A percentile compares a stretch with the other conserved stretches of the same genome.
Evolutionary conservation across 1,140 invertebrate species (phyloP).

Genomic region (Drosophila funebris): DNA sequence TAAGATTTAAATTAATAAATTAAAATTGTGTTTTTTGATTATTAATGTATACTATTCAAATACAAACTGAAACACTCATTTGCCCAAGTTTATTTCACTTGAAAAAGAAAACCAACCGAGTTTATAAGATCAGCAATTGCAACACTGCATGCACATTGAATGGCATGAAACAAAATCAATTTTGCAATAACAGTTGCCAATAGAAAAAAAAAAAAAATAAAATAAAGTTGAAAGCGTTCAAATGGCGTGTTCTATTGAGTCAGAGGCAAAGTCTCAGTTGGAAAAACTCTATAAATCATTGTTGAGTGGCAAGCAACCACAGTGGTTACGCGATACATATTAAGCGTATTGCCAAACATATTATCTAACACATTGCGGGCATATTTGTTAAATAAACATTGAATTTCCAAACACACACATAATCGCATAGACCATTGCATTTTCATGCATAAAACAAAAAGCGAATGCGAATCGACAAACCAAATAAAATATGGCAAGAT

Average conservation of each 20-base stretch:
- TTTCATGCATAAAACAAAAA: conserved; percentile 16
- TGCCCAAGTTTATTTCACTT: no score
- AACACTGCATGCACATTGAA: neutral
- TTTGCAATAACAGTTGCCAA: neutral
- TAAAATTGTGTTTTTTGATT: no score
- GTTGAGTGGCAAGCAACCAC: conserved; percentile 14
- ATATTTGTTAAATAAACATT: conserved; percentile 36
- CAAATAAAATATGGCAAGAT: conserved; percentile 22
- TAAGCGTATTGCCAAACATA: conserved; percentile 32
- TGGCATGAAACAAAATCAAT: no score
- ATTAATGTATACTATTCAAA: no score
- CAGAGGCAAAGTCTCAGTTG: neutral
- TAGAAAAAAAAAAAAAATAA: no score
- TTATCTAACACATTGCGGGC: conserved; percentile 36
- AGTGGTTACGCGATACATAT: conserved; percentile 22
- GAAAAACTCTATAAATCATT: conserved; percentile 31
- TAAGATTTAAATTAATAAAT: neutral
- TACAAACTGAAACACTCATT: no score
- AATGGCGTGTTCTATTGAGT: conserved; percentile 23
- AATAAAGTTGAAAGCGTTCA: neutral
- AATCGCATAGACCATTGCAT: neutral
- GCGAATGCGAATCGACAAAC: conserved; percentile 5
- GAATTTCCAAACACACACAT: conserved; percentile 17
- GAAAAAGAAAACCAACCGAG: no score
- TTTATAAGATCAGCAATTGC: no score